Evolutionary conservation across 2,888 invertebrate species (phyloP), one percentile per base, ranked within the genome.

Genomic region (Heliconius aoede): DNA sequence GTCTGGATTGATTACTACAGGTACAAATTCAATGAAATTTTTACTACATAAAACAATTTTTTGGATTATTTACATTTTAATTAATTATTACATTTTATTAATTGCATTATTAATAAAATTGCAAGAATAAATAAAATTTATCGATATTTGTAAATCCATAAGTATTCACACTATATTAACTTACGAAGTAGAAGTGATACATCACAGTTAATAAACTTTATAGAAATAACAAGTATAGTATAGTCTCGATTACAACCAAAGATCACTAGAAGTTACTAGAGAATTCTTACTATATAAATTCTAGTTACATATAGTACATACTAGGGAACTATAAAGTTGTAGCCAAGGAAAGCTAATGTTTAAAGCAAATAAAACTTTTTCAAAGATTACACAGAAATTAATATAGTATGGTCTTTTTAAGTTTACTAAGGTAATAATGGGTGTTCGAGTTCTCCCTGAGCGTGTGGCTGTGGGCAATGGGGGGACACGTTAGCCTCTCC

Each of bases 401-500:
- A 36, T 13, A 13, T 32, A 11, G 15, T n/a, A 36, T 36, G 24
- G 36, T 65, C 65, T 65, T 65, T 65, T 26, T 32, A 40, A 9
- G 58, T 60, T 24, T 40, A 9, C 60, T 72, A 72, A n/a, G 78
- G 74, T 55, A 79, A 69, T 40, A 79, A 72, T 18, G 83, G 83
- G 68, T 76, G 78, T 28, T 72, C 76, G 9, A 80, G 78, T 15
- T 81, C 84, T 28, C 55, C 72, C 28, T 65, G 76, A 32, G 68
- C 15, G 21, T 73, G 73, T 24, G 65, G 32, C 32, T 79, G 74
- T 72, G 79, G 61, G 26, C 65, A 72, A 21, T 73, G 77, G 40
- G 77, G 51, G 30, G 72, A 75, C 21, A 72, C 61, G n/a, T 79
- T 64, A 9, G 82, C 80, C 62, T 80, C 83, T 18, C 84, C 84